These are phyloP conservation scores for Gallinago solitaria DNA, from an alignment of 2,797 vertebrate genomes.

Conservation along the genomic window DNA sequence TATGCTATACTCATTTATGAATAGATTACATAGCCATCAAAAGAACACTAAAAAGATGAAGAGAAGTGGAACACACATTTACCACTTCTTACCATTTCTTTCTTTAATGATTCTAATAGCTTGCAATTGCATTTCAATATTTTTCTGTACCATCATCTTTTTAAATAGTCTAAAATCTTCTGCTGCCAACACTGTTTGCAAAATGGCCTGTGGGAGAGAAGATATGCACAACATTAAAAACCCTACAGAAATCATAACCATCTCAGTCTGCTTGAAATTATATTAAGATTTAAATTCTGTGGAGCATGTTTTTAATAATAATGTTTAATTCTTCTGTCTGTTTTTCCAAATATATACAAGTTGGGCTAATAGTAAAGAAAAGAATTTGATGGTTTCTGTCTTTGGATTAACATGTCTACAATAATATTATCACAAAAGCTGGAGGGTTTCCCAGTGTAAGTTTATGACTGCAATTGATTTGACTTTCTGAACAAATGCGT, in stretches of 20 bases:
- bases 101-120: conserved; percentile 95
- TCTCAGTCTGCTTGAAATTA: not conserved
- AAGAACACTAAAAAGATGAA: not conserved
- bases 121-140: conserved; percentile 97
- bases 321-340: not conserved
- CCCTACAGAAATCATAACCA: not conserved
- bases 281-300: not conserved
- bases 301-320: not conserved
- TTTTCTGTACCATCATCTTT: conserved; percentile 97
- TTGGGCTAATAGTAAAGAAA: not conserved
- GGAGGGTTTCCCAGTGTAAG: not conserved
- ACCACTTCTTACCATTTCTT: conserved; percentile 85
- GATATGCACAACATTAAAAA: not conserved
- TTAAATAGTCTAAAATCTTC: conserved; percentile 97
- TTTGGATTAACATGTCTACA: not conserved
- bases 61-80: not conserved
- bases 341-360: not conserved
- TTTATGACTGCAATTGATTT: not conserved
- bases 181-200: conserved; percentile 93
- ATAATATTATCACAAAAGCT: not conserved
- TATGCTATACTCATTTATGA: not conserved
- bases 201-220: conserved; percentile 81
- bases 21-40: not conserved
- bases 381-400: not conserved
- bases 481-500: not conserved